phyloP scores from a whole-genome alignment of 2,113 vertebrate genomes.

The Sinocyclocheilus maitianheensis region DNA sequence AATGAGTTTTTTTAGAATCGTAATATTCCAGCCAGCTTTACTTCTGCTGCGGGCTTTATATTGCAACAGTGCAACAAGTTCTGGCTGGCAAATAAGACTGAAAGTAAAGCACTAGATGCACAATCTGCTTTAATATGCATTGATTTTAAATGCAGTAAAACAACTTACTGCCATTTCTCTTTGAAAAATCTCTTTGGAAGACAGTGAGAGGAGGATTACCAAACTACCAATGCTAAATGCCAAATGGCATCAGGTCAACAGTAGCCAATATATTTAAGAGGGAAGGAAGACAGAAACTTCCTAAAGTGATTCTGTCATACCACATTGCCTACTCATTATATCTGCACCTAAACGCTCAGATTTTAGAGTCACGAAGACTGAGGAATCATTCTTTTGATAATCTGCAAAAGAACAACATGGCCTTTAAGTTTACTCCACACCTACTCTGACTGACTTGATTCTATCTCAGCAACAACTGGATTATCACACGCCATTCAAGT shows the following conservation, averaged over 20 bases:
- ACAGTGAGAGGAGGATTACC: neutral
- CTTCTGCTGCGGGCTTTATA: neutral
- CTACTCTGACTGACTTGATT: slow-evolving; percentile 26
- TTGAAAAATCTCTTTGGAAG: neutral
- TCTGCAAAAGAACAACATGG: slow-evolving; percentile 35
- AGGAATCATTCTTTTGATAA: slow-evolving; percentile 10
- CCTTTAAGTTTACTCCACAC: neutral
- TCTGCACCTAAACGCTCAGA: neutral
- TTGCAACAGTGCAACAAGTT: slow-evolving; percentile 28
- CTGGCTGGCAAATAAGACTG: slow-evolving; percentile 1
- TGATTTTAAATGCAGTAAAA: neutral
- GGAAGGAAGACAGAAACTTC: slow-evolving; percentile 3
- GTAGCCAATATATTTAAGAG: neutral
- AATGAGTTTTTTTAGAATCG: neutral
- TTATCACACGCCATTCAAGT: neutral
- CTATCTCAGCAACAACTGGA: slow-evolving; percentile 15
- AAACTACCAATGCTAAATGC: neutral
- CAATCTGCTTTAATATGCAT: neutral
- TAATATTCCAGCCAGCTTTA: slow-evolving; percentile 3
- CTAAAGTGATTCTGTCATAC: slow-evolving; percentile 16
- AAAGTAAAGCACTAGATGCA: neutral
- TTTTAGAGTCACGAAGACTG: neutral
- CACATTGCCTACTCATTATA: slow-evolving; percentile 33
- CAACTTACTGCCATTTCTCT: neutral
- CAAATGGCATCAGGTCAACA: slow-evolving; percentile 12